Evolutionary conservation across 2,797 vertebrate species (phyloP).

Genomic region (Halcyon leucocephala): DNA sequence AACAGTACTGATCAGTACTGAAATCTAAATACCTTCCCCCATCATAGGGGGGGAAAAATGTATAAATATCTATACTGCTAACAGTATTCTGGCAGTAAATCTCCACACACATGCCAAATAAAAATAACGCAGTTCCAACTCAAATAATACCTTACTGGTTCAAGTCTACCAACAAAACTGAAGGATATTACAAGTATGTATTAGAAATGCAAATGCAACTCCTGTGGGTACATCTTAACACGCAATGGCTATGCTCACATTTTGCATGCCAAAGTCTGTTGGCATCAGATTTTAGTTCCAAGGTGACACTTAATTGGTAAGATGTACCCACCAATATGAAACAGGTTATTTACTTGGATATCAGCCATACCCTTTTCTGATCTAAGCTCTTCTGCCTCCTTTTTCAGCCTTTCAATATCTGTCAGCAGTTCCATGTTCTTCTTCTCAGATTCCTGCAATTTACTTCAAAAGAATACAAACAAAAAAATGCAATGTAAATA

Average conservation of each 20-base stretch:
- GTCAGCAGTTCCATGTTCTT: slow-evolving; percentile 91
- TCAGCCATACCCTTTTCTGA: slow-evolving; percentile 90
- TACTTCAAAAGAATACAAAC: slow-evolving; percentile 81
- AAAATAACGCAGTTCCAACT: background rate
- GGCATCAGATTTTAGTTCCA: background rate
- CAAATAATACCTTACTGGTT: background rate
- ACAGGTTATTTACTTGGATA: slow-evolving; percentile 49
- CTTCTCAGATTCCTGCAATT: slow-evolving; percentile 93
- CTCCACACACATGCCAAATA: background rate
- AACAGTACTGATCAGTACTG: background rate
- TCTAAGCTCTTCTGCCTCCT: slow-evolving; percentile 93
- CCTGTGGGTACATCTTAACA: slow-evolving; percentile 40
- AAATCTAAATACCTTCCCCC: background rate
- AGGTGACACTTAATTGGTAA: slow-evolving; percentile 25
- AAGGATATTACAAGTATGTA: fast-evolving
- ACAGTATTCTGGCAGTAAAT: background rate
- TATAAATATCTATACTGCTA: background rate
- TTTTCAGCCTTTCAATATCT: slow-evolving; percentile 94
- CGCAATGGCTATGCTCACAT: background rate
- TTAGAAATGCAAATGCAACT: background rate
- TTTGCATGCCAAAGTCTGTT: background rate
- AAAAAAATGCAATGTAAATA: background rate
- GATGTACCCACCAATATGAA: slow-evolving; percentile 30
- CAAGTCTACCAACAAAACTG: background rate
- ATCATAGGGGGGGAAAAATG: background rate